A percentile compares a stretch with the other conserved stretches of the same genome.
Evolutionary conservation across 2,113 vertebrate genomes (phyloP).

Genomic region (Coryphaenoides rupestris): DNA sequence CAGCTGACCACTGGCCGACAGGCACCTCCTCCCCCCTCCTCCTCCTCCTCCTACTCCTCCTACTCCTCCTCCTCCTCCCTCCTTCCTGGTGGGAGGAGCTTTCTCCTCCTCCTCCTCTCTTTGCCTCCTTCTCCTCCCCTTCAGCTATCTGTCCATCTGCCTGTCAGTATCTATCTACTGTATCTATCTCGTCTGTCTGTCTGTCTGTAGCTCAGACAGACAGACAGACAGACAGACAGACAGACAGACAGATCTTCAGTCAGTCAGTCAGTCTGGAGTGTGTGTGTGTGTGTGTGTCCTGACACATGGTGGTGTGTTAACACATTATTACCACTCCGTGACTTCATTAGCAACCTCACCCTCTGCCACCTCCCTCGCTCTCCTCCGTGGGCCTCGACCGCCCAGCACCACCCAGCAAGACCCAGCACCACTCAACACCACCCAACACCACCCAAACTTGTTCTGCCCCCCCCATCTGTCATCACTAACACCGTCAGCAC

Average conservation of each 20-base stretch:
- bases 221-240: no score
- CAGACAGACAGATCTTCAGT: no score
- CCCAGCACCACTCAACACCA: constrained; percentile 59
- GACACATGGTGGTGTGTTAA: constrained; percentile 74
- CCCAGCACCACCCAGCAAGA: constrained; percentile 58
- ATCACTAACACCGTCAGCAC: no score
- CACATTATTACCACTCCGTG: constrained; percentile 79
- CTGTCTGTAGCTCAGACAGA: constrained; percentile 37
- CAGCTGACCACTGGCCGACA: constrained; percentile 60
- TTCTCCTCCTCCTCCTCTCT: not conserved
- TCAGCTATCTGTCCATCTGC: constrained; percentile 24
- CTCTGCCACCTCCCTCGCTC: constrained; percentile 40
- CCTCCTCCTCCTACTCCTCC: not conserved
- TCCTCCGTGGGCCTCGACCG: constrained; percentile 42
- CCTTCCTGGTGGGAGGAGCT: not conserved
- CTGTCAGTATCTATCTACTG: no score
- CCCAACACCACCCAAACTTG: no score
- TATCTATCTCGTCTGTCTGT: constrained; percentile 9
- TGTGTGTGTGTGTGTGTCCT: constrained; percentile 49
- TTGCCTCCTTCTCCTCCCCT: constrained; percentile 13
- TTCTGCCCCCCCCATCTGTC: no score
- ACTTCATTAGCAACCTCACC: constrained; percentile 73
- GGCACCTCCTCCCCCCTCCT: constrained; percentile 31
- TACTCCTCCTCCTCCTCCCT: constrained; percentile 33
- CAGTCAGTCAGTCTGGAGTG: constrained; percentile 34